A percentile compares a stretch with the other conserved stretches of the same genome.
Conservation (phyloP, 2,888 invertebrate species). For the Eristalinus aeneus region DNA sequence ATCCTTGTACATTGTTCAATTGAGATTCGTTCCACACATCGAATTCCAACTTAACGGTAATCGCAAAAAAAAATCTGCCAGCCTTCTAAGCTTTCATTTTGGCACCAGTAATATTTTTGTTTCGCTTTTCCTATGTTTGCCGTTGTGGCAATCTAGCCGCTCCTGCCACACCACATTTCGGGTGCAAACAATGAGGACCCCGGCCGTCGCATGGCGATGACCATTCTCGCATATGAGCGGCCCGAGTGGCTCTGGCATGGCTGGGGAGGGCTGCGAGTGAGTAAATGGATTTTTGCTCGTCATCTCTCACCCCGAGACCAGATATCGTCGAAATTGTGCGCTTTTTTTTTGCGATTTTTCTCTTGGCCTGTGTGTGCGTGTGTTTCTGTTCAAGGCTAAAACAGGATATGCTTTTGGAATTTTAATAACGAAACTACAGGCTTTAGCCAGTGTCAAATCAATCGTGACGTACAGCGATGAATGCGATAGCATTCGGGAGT, state of each 20-base stretch:
- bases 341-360: not conserved
- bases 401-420: constrained; percentile 65
- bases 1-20: constrained; percentile 42
- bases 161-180: not conserved
- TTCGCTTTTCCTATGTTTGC: not conserved
- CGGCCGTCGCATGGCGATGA: constrained; percentile 14
- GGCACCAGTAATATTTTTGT: constrained; percentile 19
- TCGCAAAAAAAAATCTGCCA: constrained; percentile 13
- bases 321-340: not conserved
- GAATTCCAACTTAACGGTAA: constrained; percentile 16
- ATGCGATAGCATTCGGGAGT: constrained; percentile 57
- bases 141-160: not conserved
- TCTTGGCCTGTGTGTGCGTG: not conserved
- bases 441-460: constrained; percentile 64
- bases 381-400: constrained; percentile 40
- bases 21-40: constrained; percentile 46
- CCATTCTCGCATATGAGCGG: not conserved
- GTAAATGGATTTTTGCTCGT: constrained; percentile 22
- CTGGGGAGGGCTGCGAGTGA: not conserved
- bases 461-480: constrained; percentile 63
- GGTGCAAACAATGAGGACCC: not conserved
- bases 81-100: constrained; percentile 33
- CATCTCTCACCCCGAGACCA: not conserved
- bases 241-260: not conserved
- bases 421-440: constrained; percentile 65